Percentiles rank a stretch among this genome's conserved stretches.
These are phyloP conservation scores for Creontiades dilutus DNA, from an alignment of 2,888 invertebrate species.

Conservation along the genomic window DNA sequence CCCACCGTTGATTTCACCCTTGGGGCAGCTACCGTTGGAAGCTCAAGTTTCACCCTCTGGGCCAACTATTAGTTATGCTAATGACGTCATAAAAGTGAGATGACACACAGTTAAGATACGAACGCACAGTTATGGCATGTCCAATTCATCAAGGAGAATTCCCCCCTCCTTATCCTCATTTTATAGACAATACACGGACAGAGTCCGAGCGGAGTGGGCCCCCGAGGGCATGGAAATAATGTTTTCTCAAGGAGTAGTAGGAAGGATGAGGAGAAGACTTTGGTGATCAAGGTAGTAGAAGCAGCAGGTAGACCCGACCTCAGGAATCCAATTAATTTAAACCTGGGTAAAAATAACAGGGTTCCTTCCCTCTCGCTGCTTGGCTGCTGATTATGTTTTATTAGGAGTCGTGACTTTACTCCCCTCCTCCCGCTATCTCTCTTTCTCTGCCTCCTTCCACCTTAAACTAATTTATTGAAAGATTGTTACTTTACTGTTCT, in stretches of 20 bases:
- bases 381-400: constrained; percentile 76
- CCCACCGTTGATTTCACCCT: constrained; percentile 25
- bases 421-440: constrained; percentile 68
- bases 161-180: not conserved
- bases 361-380: constrained; percentile 76
- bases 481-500: constrained; percentile 71
- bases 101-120: not conserved
- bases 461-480: constrained; percentile 72
- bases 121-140: not conserved
- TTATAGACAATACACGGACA: constrained; percentile 17
- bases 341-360: constrained; percentile 79
- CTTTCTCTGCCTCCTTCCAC: constrained; percentile 65
- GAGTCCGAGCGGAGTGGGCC: constrained; percentile 13
- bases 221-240: constrained; percentile 61
- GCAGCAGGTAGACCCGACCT: constrained; percentile 73
- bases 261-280: constrained; percentile 66
- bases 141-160: not conserved
- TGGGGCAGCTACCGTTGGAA: not conserved
- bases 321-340: constrained; percentile 79
- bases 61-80: constrained; percentile 11
- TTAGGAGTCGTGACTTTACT: constrained; percentile 76
- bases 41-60: constrained; percentile 11
- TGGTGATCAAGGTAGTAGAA: constrained; percentile 71
- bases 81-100: constrained; percentile 2
- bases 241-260: constrained; percentile 71